These are phyloP conservation scores for Epinephelus malabaricus DNA, from an alignment of 2,797 vertebrate species.

Conservation along the genomic window DNA sequence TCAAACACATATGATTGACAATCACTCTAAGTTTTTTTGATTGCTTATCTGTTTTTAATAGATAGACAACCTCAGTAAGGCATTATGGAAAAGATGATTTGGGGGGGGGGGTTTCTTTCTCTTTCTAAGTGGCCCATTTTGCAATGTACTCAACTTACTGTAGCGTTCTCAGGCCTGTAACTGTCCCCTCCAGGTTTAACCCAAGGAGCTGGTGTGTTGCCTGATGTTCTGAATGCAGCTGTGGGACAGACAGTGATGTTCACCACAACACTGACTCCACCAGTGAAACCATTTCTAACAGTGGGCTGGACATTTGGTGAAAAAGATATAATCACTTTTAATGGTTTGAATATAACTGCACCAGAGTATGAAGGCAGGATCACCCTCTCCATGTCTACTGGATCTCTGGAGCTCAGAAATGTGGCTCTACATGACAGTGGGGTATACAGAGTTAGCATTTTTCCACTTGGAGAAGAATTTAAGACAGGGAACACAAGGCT, in stretches of 20 bases:
- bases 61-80: not conserved
- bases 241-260: slow-evolving; percentile 46
- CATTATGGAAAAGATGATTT: rapidly evolving
- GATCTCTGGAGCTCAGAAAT: not conserved
- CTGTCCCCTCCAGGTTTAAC: slow-evolving; percentile 59
- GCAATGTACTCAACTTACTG: rapidly evolving
- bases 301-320: rapidly evolving
- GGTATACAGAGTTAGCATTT: rapidly evolving
- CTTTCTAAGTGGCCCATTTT: not conserved
- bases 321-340: rapidly evolving
- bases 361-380: no score
- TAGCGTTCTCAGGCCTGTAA: not conserved
- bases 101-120: not conserved
- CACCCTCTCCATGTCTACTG: no score
- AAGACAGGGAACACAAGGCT: rapidly evolving
- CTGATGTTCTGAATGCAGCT: slow-evolving; percentile 24
- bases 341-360: no score
- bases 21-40: no score
- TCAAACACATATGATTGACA: not conserved
- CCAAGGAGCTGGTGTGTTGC: slow-evolving; percentile 50
- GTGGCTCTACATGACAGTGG: slow-evolving; percentile 53
- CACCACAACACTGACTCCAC: not conserved
- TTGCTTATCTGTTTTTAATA: not conserved
- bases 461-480: rapidly evolving
- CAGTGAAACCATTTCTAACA: rapidly evolving